phyloP scores from a whole-genome alignment of 2,888 invertebrate genomes.

The Eristalis intricaria region DNA sequence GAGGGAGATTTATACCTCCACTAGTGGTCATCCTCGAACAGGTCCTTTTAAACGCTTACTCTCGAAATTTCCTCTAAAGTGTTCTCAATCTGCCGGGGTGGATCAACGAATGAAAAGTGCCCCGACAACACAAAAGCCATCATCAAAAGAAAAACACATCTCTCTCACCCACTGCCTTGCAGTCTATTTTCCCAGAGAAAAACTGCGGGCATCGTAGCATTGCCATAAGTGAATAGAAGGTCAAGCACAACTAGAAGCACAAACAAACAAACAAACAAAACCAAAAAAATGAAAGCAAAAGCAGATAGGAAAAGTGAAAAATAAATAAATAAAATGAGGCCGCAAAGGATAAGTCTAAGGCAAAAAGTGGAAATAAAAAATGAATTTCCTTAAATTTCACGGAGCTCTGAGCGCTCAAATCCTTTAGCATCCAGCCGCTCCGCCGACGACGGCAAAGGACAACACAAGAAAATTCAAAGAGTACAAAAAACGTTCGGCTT shows the following conservation, averaged over 20 bases:
- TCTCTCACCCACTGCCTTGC: background rate
- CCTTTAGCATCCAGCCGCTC: background rate
- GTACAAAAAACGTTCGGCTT: background rate
- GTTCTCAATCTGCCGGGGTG: background rate
- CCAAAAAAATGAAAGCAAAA: background rate
- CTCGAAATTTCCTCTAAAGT: background rate
- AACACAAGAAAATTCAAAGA: constrained; percentile 7
- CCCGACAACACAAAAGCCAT: constrained; percentile 3
- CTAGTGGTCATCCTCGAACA: background rate
- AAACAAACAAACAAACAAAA: background rate
- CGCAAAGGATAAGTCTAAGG: constrained; percentile 20
- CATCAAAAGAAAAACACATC: background rate
- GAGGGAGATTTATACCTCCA: background rate
- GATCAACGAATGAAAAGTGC: background rate
- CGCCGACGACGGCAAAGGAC: background rate
- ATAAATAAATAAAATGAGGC: background rate
- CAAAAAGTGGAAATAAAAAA: background rate
- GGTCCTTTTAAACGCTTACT: background rate
- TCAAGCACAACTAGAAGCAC: constrained; percentile 45
- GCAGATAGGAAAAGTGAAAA: background rate
- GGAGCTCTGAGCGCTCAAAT: constrained; percentile 37
- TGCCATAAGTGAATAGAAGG: constrained; percentile 38
- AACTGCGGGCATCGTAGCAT: background rate
- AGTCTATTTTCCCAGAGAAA: background rate
- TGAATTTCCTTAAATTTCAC: constrained; percentile 51